Conservation (phyloP, 1,140 invertebrate species). For the Argopecten irradians region DNA sequence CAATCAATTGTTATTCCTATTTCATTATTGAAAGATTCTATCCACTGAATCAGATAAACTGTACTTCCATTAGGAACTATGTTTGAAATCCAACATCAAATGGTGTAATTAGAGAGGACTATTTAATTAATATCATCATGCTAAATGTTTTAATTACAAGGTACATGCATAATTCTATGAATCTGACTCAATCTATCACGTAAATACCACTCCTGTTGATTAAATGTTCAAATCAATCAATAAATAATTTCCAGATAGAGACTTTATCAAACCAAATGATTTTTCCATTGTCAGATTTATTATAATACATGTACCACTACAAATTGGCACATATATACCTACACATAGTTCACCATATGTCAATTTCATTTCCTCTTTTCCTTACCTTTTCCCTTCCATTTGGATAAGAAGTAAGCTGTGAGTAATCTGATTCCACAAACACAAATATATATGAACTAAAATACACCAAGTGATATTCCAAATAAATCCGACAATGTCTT, state of each 20-base stretch:
- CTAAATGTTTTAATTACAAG: background rate
- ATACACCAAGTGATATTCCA: background rate
- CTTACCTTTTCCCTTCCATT: background rate
- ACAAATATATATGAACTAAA: background rate
- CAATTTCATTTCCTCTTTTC: background rate
- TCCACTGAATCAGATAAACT: background rate
- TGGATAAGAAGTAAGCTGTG: background rate
- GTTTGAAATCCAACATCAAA: background rate
- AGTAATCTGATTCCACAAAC: background rate
- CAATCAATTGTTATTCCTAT: background rate
- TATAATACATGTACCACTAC: too few species aligned
- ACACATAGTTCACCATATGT: too few species aligned
- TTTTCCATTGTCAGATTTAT: background rate
- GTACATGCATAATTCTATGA: background rate
- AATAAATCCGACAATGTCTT: background rate
- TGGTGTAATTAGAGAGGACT: background rate
- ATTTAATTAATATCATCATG: background rate
- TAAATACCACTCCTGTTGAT: background rate
- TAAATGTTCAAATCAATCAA: background rate
- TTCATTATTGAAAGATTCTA: background rate
- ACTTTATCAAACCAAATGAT: background rate
- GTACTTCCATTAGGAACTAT: background rate
- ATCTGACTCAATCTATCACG: background rate
- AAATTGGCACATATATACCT: too few species aligned
- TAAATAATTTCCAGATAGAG: background rate